Evolutionary conservation across 1,140 invertebrate genomes (phyloP), one percentile per base, ranked within the genome.

Genomic region (Triops cancriformis): DNA sequence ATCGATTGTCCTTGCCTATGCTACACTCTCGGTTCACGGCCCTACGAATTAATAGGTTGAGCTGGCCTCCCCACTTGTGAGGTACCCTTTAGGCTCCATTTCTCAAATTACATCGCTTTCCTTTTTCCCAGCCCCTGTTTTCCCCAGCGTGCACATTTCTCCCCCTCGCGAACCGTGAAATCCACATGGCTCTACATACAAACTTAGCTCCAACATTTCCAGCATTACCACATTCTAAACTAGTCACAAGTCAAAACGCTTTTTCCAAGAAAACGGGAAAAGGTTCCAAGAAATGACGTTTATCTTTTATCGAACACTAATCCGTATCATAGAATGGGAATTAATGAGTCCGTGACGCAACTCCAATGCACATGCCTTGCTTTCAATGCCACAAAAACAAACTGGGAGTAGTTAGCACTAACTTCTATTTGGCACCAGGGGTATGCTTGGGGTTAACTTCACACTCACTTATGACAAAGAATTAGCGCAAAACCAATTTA

Each of bases 161-260:
- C 51, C 51, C 51, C 51, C 51, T 64, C 51, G n/a, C 51, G 51
- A 64, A 64, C 51, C 51, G 18, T 64, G 51, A 64, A 64, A 64
- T 64, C 51, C 51, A 64, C 51, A 64, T 64, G 51, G 51, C 51
- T 64, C 51, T 64, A 23, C 51, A 64, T 64, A n/a, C 23, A 64
- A 64, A 64, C 23, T 64, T 23, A 64, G 51, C 51, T 64, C 7
- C 51, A 64, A 18, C 51, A 64, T 23, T 64, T 64, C 51, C 14
- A 64, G 23, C 51, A 64, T 64, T 64, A 64, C n/a, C 51, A 18
- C 51, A 23, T 64, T 64, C 14, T 23, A 23, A 64, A 18, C 10
- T 64, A 18, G 14, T 64, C 23, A 37, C 2, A 23, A 23, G n/a
- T 64, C 51, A 23, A 64, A 10, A 7, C 5, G 23, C 0, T n/a